Base-by-base conservation (phyloP, 2,888 invertebrate genomes). In the Colostygia pectinataria region DNA sequence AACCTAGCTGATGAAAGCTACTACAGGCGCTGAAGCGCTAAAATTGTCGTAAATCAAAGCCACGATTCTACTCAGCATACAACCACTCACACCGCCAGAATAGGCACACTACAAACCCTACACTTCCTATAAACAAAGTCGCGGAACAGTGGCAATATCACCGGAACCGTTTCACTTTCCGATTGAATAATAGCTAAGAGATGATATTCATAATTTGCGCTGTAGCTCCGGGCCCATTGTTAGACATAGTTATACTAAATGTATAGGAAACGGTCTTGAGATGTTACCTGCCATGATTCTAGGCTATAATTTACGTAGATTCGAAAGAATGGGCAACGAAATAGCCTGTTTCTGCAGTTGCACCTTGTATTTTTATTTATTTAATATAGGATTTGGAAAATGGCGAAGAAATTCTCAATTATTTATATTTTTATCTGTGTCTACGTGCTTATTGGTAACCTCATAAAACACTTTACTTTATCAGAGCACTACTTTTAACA, bases 81-180 rank as follows among this genome's bases (percentile, higher is more conserved):
- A 37, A 27, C 27, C 10, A 39, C n/a, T n/a, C n/a, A n/a, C n/a
- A n/a, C n/a, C 32, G 14, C 25, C 32, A 41, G 12, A 6, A 20
- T 20, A 20, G 20, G 20, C n/a, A n/a, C n/a, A n/a, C n/a, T 20
- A 20, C 20, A 20, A 6, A 18, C 4, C 33, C 20, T 42, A 23
- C 24, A 50, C 44, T 51, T 51, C 51, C 51, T 46, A 39, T 15
- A 32, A 15, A 20, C 27, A 18, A 5, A 28, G 34, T 34, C 34
- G 38, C 53, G 56, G 50, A 56, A 53, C 52, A 41, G 32, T 55
- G 45, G 34, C 25, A 33, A 39, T 31, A 53, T 57, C 53, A 33
- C 52, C 61, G 61, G 54, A 59, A 61, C 59, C 10, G 57, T 68
- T 67, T 67, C 67, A 62, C 67, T 68, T 68, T 65, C 56, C 51